These are phyloP conservation scores for Enchytraeus crypticus DNA, from an alignment of 2,888 invertebrate genomes.

Conservation along the genomic window DNA sequence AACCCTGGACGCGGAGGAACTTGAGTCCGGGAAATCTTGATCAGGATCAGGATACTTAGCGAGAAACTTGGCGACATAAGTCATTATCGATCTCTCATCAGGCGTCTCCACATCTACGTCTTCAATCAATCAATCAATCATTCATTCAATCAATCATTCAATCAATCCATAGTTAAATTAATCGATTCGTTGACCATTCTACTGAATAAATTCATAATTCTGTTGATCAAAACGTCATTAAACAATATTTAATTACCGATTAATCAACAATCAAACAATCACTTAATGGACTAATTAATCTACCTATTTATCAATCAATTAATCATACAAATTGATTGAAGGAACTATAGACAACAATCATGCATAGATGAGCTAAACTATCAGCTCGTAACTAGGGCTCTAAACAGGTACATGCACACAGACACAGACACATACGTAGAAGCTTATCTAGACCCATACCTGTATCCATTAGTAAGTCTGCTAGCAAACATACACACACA, in stretches of 20 bases:
- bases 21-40: neutral
- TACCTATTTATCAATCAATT: neutral
- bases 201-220: too few species aligned
- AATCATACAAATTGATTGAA: neutral
- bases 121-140: slow-evolving; percentile 23
- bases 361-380: neutral
- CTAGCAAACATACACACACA: too few species aligned
- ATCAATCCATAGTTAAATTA: neutral
- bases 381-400: neutral
- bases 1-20: too few species aligned
- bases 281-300: neutral
- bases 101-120: slow-evolving; percentile 91
- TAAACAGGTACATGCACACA: neutral
- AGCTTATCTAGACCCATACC: too few species aligned
- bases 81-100: slow-evolving; percentile 95
- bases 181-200: neutral
- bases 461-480: too few species aligned
- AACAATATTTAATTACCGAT: neutral
- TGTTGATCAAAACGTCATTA: neutral
- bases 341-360: neutral
- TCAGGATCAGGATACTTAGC: slow-evolving; percentile 59
- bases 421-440: too few species aligned
- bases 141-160: neutral
- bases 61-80: slow-evolving; percentile 93
- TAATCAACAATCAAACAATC: neutral